These are phyloP conservation scores for Crossoptilon crossoptilon DNA, from an alignment of 2,797 vertebrate genomes.

Conservation along the genomic window DNA sequence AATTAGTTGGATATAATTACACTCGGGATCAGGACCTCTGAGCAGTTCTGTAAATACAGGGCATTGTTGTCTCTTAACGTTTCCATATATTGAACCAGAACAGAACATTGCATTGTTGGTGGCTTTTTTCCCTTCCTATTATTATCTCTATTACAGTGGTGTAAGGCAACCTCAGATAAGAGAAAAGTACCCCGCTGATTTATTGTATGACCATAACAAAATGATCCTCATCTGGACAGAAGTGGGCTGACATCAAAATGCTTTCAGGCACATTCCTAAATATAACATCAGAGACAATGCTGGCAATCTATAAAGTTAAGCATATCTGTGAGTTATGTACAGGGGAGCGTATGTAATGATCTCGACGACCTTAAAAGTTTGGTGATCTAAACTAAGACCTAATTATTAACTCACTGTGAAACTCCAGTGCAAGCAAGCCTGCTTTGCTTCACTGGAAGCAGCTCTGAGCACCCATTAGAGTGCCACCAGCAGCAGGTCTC, in stretches of 20 bases:
- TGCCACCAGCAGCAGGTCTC: not conserved
- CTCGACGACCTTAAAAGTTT: not conserved
- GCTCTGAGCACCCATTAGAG: not conserved
- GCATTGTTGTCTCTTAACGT: not conserved
- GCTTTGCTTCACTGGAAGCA: not conserved
- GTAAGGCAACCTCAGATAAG: not conserved
- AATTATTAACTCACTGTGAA: not conserved
- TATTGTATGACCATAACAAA: constrained; percentile 25
- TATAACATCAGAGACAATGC: not conserved
- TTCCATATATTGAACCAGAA: not conserved
- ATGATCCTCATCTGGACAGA: not conserved
- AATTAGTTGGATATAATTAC: not conserved
- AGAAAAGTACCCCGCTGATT: not conserved
- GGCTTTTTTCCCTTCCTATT: not conserved
- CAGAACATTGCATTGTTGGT: not conserved
- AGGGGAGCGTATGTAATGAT: not conserved
- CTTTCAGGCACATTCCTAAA: constrained; percentile 11
- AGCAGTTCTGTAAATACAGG: not conserved
- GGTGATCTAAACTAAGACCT: not conserved
- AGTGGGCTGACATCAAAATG: constrained; percentile 17
- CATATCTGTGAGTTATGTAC: not conserved
- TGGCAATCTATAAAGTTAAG: not conserved
- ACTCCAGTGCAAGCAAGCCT: not conserved
- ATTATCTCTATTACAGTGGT: not conserved
- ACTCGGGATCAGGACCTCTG: not conserved